Evolutionary conservation across 2,888 invertebrate genomes (phyloP).

Genomic region (Hecatera dysodea): DNA sequence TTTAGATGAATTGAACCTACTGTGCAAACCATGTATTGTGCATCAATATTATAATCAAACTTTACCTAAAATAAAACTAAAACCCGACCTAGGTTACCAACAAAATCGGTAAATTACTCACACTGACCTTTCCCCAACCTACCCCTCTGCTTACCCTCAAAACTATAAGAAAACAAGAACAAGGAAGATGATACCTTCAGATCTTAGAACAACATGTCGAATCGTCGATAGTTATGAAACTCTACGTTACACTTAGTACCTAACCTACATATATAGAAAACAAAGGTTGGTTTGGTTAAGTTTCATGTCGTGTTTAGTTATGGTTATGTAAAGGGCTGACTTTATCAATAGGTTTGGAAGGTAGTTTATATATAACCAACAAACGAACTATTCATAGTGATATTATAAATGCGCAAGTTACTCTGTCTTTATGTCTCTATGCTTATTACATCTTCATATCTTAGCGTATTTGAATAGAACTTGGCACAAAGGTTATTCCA

Average conservation of each 20-base stretch:
- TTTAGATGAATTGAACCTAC: too few species aligned
- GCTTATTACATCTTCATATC: background rate
- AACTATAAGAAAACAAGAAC: constrained; percentile 39
- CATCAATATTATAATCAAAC: background rate
- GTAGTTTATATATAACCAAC: background rate
- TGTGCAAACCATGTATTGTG: too few species aligned
- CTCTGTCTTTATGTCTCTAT: too few species aligned
- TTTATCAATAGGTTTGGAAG: background rate
- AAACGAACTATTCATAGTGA: background rate
- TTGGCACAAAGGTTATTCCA: too few species aligned
- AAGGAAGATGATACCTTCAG: constrained; percentile 10
- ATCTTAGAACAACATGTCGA: constrained; percentile 21
- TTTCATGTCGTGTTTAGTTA: constrained; percentile 2
- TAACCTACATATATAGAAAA: constrained; percentile 22
- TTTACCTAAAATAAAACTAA: background rate
- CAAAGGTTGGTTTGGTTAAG: background rate
- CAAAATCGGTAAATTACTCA: background rate
- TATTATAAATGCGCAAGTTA: background rate
- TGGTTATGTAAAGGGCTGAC: background rate
- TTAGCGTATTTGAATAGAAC: too few species aligned
- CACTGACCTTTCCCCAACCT: background rate
- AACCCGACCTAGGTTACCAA: background rate
- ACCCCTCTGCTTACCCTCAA: background rate
- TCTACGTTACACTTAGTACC: constrained; percentile 7
- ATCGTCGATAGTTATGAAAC: constrained; percentile 26